Percentiles rank a stretch among this genome's conserved stretches.
Conservation (phyloP, 2,888 invertebrate species). For the Sphinx pinastri region DNA sequence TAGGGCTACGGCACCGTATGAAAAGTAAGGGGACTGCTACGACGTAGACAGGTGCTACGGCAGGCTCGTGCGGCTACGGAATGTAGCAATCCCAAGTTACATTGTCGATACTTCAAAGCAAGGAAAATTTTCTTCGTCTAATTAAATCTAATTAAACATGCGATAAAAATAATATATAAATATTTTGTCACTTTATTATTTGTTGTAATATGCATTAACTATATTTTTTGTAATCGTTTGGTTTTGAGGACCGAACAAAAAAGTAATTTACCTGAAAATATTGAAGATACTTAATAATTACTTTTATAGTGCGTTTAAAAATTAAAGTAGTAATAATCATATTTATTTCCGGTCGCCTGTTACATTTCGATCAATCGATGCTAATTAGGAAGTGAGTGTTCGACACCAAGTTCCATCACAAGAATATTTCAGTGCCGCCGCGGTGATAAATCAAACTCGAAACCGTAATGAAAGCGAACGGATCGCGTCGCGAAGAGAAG, state of each 20-base stretch:
- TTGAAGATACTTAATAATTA: neutral
- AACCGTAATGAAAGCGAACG: constrained; percentile 85
- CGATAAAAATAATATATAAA: neutral
- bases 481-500: constrained; percentile 83
- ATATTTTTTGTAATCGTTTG: neutral
- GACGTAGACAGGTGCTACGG: constrained; percentile 73
- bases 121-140: neutral
- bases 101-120: neutral
- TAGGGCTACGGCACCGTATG: constrained; percentile 46
- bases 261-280: neutral
- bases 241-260: too few relatives aligned
- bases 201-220: too few relatives aligned
- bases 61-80: constrained; percentile 49
- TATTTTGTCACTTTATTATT: neutral
- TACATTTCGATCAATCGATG: constrained; percentile 73
- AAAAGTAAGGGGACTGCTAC: constrained; percentile 51
- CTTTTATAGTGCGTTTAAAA: neutral
- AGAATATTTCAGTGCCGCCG: constrained; percentile 81
- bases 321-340: neutral
- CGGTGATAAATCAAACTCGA: constrained; percentile 84
- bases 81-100: constrained; percentile 8
- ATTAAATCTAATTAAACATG: neutral
- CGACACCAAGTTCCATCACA: constrained; percentile 77
- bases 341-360: constrained; percentile 36
- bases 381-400: constrained; percentile 81